Evolutionary conservation across 2,113 vertebrate species (phyloP), one percentile per base, ranked within the genome.

Genomic region (Spheniscus mendiculus): DNA sequence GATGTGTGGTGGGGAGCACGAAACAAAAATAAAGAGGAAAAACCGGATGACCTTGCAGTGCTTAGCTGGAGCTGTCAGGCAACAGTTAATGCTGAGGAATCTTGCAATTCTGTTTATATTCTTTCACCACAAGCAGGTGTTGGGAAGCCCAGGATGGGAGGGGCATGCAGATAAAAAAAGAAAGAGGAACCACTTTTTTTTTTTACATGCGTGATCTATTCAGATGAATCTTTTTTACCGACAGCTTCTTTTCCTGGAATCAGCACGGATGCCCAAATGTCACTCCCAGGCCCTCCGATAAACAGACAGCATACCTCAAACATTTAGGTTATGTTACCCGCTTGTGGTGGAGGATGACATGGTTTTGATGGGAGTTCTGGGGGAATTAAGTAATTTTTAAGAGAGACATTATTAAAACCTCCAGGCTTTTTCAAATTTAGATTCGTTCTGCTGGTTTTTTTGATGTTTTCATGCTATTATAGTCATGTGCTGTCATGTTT

Each of bases 191-290:
- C 67, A 84, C 62, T 83, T 66, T n/a, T 62, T 92, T 73, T 93
- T 93, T 21, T 95, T 40, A 80, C 13, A 5, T 63, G 67, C 3
- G 5, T 88, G 78, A 96, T 85, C 81, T 94, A 52, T 74, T 94
- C 91, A 94, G 89, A 95, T 76, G 84, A 95, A 95, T 92, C 85
- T 92, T 67, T 90, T 91, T 93, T 96, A 96, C 87, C 1, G 5
- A 86, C 95, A 95, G 47, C 11, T 49, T 81, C 80, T 90, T 85
- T 97, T 97, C 96, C 96, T 94, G 95, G 95, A 94, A 96, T 93
- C 44, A n/a, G 77, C 58, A 80, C 3, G 0, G 78, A 61, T 10
- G 5, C 79, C 49, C 42, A 56, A 49, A 42, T 14, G 32, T 70
- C 53, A 67, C 62, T 53, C 49, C 9, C 0, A 2, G 27, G 17